Evolutionary conservation across 2,888 invertebrate species (phyloP).

Genomic region (Vanessa cardui): DNA sequence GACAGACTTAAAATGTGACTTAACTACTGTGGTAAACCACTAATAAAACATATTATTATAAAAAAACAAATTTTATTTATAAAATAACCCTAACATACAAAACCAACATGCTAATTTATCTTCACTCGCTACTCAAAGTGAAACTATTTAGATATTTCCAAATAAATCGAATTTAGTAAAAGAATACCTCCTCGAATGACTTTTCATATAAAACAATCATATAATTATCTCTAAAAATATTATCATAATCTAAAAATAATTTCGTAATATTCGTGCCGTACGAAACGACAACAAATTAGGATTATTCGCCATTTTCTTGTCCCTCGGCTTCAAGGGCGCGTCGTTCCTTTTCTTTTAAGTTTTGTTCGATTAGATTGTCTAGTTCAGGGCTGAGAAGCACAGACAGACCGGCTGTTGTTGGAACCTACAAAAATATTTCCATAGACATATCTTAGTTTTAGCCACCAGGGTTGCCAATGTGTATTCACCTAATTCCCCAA

Average conservation of each 20-base stretch:
- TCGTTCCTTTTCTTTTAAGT: slow-evolving; percentile 60
- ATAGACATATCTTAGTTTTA: too few relatives aligned
- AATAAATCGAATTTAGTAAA: too few relatives aligned
- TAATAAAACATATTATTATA: neutral
- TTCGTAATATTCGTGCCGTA: neutral
- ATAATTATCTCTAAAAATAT: too few relatives aligned
- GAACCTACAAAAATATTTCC: slow-evolving; percentile 52
- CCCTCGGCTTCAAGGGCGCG: slow-evolving; percentile 50
- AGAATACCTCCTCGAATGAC: too few relatives aligned
- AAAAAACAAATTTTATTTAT: neutral
- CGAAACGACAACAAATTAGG: neutral
- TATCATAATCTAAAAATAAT: too few relatives aligned
- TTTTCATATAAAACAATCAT: too few relatives aligned
- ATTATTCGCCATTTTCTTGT: slow-evolving; percentile 37
- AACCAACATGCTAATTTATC: too few relatives aligned
- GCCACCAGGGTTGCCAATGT: too few relatives aligned
- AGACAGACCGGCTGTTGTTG: slow-evolving; percentile 61
- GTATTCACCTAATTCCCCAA: too few relatives aligned
- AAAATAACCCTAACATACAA: too few relatives aligned
- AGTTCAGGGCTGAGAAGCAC: slow-evolving; percentile 72
- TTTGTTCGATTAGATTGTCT: slow-evolving; percentile 68
- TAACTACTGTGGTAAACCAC: neutral
- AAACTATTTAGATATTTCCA: too few relatives aligned
- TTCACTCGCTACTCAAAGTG: too few relatives aligned
- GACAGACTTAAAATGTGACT: neutral